Evolutionary conservation across 64 coral and sea anemone species (phyloP).

Genomic region (Montipora foliosa): DNA sequence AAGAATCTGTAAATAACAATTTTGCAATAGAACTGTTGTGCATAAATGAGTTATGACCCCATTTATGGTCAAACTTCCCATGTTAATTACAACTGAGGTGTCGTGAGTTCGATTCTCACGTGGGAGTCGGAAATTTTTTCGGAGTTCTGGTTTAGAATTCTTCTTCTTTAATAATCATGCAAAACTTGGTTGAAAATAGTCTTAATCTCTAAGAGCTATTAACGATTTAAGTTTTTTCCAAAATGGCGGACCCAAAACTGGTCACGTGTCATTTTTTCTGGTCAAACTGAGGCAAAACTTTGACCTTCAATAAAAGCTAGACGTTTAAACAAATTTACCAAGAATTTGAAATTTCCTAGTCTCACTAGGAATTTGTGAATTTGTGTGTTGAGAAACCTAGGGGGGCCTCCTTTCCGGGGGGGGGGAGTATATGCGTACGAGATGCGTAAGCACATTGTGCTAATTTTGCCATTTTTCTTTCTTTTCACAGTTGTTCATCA

Average conservation of each 20-base stretch:
- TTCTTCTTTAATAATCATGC: too few species aligned
- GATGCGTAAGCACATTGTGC: conserved; percentile 7
- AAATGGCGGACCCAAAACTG: background rate
- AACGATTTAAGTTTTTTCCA: background rate
- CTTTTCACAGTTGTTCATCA: background rate
- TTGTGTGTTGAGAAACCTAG: background rate
- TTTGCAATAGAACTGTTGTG: too few species aligned
- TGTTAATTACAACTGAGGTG: too few species aligned
- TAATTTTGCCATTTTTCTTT: conserved; percentile 14
- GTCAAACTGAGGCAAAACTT: conserved; percentile 7
- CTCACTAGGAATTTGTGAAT: background rate
- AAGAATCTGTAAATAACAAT: too few species aligned
- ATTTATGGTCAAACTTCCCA: too few species aligned
- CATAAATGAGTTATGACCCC: too few species aligned
- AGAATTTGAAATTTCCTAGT: background rate
- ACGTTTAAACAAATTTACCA: background rate
- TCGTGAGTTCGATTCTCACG: too few species aligned
- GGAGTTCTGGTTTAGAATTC: too few species aligned
- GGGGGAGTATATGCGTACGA: background rate
- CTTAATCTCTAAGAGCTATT: background rate
- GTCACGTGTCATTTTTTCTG: background rate
- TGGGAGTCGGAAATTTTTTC: too few species aligned
- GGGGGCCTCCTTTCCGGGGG: background rate
- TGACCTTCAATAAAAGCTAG: background rate
- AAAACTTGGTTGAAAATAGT: too few species aligned